A percentile compares a stretch with the other conserved stretches of the same genome.
phyloP scores from a whole-genome alignment of 2,888 invertebrate genomes.

The Mesochorus sp. region DNA sequence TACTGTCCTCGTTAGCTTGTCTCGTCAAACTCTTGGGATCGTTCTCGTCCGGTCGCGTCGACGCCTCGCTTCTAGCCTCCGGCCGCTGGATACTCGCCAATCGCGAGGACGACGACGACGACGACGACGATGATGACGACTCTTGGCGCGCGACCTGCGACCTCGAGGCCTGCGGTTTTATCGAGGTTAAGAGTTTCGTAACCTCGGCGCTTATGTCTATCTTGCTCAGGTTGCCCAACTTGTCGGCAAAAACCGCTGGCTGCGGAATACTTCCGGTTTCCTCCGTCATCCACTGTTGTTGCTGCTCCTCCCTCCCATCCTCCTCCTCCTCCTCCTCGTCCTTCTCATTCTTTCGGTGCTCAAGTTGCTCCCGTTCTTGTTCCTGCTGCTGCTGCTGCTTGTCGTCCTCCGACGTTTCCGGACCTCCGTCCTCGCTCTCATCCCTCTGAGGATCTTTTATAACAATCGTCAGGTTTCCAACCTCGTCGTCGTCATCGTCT shows the following conservation, averaged over 20 bases:
- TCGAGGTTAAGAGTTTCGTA: constrained; percentile 86
- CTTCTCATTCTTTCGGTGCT: no score
- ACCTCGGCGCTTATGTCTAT: constrained; percentile 90
- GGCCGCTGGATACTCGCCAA: no score
- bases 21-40: not conserved
- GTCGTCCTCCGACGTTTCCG: constrained; percentile 52
- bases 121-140: constrained; percentile 60
- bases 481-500: constrained; percentile 84
- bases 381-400: no score
- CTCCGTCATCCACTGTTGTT: no score
- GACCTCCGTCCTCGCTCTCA: constrained; percentile 68
- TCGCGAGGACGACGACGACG: no score
- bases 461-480: constrained; percentile 84
- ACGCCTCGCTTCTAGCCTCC: no score
- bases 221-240: constrained; percentile 88
- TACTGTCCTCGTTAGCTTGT: not conserved
- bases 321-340: no score
- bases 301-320: no score
- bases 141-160: constrained; percentile 54
- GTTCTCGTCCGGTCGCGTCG: constrained; percentile 25
- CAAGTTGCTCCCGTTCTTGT: no score
- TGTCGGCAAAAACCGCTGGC: constrained; percentile 85
- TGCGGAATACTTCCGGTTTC: constrained; percentile 80
- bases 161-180: constrained; percentile 80
- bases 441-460: constrained; percentile 90